Percentiles rank a stretch among this genome's conserved stretches.
Conservation (phyloP, 2,113 vertebrate genomes). For the Turdus rufiventris region DNA sequence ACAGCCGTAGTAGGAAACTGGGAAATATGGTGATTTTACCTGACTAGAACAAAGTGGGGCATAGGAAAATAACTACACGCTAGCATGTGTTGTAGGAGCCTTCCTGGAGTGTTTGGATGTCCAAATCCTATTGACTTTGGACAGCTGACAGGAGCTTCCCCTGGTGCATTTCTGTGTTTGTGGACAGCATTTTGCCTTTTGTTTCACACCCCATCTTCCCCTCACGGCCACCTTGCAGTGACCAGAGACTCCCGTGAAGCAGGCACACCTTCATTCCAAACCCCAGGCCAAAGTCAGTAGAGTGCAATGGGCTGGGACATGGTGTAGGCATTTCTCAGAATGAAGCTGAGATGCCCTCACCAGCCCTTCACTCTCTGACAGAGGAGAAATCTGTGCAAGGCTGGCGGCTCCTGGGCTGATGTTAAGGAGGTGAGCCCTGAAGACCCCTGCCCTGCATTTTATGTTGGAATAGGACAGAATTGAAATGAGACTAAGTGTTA, state of each 20-base stretch:
- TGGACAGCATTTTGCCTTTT: neutral
- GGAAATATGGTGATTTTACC: neutral
- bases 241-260: neutral
- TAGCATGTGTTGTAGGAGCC: neutral
- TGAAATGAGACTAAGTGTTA: neutral
- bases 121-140: neutral
- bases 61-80: neutral
- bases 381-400: neutral
- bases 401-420: neutral
- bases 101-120: neutral
- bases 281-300: neutral
- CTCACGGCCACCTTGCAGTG: neutral
- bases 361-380: neutral
- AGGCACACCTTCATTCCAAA: neutral
- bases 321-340: neutral
- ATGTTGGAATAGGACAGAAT: neutral
- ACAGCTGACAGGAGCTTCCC: fast-evolving
- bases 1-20: neutral
- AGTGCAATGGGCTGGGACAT: neutral
- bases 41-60: neutral
- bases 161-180: fast-evolving
- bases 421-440: neutral
- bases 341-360: neutral
- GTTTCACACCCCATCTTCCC: neutral
- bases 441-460: neutral